Conservation (phyloP, 2,797 vertebrate genomes). For the Chrysolophus pictus region DNA sequence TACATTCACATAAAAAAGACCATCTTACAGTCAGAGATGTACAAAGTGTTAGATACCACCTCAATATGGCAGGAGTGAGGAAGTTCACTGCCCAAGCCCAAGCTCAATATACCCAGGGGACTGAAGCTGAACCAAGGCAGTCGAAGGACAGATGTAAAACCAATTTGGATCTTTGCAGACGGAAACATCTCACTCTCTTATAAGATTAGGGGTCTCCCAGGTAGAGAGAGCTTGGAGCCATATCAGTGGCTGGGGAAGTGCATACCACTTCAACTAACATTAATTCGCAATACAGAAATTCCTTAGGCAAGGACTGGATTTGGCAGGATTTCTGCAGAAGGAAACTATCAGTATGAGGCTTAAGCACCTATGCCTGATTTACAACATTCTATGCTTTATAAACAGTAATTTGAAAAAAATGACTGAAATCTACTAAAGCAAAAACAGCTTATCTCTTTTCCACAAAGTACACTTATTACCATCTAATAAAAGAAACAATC, state of each 20-base stretch:
- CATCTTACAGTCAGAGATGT: constrained; percentile 19
- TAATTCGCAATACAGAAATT: neutral
- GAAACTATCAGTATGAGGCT: neutral
- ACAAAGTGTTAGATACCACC: constrained; percentile 19
- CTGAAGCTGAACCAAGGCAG: neutral
- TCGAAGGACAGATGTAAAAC: neutral
- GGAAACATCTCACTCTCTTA: neutral
- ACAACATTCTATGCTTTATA: neutral
- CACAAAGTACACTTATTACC: neutral
- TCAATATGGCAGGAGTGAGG: constrained; percentile 23
- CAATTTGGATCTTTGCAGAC: neutral
- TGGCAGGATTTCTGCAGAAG: neutral
- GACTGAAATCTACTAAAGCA: neutral
- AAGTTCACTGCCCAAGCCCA: constrained; percentile 6
- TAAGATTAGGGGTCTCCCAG: neutral
- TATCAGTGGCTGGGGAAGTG: neutral
- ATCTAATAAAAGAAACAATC: neutral
- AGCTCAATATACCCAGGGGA: neutral
- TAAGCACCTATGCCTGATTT: neutral
- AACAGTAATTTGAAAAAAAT: neutral
- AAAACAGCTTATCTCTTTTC: neutral
- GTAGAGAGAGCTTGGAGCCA: neutral
- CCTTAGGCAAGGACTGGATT: neutral
- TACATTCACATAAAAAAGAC: constrained; percentile 62
- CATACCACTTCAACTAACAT: neutral